Conservation (phyloP, 35 echinoderm and acorn worm genomes). For the Strongylocentrotus purpuratus region DNA sequence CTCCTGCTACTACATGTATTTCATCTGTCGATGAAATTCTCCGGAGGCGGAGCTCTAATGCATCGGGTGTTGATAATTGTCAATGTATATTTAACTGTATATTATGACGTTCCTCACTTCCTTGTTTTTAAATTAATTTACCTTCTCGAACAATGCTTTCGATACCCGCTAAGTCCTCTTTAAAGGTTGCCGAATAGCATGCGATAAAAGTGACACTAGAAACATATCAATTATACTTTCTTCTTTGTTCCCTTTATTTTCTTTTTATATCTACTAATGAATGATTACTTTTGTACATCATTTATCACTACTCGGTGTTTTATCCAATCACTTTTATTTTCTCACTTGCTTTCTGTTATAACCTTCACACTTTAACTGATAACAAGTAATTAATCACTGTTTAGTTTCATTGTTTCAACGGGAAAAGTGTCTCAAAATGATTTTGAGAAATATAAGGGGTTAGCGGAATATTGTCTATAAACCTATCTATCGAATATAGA, state of each 20-base stretch:
- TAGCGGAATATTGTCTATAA: not conserved
- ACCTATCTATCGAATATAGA: not conserved
- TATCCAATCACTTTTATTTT: not conserved
- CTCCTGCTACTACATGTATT: no score
- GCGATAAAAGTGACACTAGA: not conserved
- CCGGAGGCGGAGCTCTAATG: no score
- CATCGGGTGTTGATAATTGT: no score
- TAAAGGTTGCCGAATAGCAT: not conserved
- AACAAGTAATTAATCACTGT: not conserved
- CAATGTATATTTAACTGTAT: not conserved
- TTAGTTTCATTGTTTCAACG: constrained; percentile 5
- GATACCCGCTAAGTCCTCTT: not conserved
- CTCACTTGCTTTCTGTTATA: not conserved
- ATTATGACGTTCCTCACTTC: not conserved
- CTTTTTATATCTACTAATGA: not conserved
- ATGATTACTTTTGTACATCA: not conserved
- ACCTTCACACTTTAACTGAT: not conserved
- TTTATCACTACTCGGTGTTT: not conserved
- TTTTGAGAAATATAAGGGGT: not conserved
- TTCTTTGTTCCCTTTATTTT: not conserved
- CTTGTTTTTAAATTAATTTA: not conserved
- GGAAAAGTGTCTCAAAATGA: not conserved
- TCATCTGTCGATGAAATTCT: no score
- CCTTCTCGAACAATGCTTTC: not conserved
- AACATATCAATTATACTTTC: not conserved